These are phyloP conservation scores for Eospalax fontanierii DNA, from an alignment of 2,797 vertebrate species.

Conservation along the genomic window DNA sequence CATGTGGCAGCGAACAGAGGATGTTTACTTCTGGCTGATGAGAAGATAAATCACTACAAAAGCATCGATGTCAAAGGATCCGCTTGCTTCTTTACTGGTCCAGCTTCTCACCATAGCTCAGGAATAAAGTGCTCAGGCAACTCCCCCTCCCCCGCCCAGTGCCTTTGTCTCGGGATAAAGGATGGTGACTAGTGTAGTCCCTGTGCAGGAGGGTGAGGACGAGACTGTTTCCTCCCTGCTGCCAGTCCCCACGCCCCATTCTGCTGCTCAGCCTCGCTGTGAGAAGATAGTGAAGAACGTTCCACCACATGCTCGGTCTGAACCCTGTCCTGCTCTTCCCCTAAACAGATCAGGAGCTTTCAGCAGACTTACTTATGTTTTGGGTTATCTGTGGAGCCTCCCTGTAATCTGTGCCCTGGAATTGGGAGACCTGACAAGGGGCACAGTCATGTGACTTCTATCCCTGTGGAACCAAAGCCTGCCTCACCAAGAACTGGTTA, in stretches of 20 bases:
- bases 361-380: background rate
- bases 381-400: background rate
- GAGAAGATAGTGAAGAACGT: background rate
- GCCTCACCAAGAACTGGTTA: background rate
- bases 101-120: background rate
- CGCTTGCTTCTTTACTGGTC: background rate
- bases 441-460: fast-evolving
- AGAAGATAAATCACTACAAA: background rate
- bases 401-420: background rate
- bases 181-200: background rate
- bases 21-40: background rate
- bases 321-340: background rate
- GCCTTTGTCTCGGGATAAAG: background rate
- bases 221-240: background rate
- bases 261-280: background rate
- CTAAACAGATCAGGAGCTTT: background rate
- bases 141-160: background rate
- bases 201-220: background rate
- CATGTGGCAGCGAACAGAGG: background rate
- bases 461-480: background rate
- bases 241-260: background rate
- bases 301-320: background rate
- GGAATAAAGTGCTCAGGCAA: conserved; percentile 22
- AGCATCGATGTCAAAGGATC: background rate
- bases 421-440: fast-evolving